Base-by-base conservation (phyloP, 1,140 invertebrate genomes). In the Catajapyx aquilonaris region DNA sequence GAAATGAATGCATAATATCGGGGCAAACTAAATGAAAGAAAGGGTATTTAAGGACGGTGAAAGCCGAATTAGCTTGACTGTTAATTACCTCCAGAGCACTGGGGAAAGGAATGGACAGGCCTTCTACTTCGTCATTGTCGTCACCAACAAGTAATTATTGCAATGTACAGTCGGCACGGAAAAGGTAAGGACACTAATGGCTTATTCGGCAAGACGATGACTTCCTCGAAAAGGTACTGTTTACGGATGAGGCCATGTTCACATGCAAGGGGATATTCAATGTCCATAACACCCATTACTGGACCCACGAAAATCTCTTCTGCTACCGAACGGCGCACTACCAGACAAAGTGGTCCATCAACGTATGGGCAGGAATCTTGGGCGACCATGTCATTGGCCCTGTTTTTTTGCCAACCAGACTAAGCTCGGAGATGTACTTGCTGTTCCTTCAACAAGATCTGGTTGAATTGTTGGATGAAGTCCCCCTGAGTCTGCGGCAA, bases 281-380 rank as follows among this genome's bases (percentile, higher is more conserved):
- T 41, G 41, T 52, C 11, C 55, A 57, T 35, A 60, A 60, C 39
- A 40, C 48, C 31, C 52, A 61, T 35, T 36, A 45, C 20, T 60
- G 53, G 50, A 44, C 49, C 15, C 41, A 44, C 19, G 50, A 53
- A 46, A 61, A 60, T 47, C 52, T 52, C 31, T 41, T 52, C 45
- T 46, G 44, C 32, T 49, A 52, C 17, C 16, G 45, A 36, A 35
- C 51, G 42, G 42, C 44, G 23, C 20, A 44, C 37, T 47, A 49
- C 21, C 53, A 61, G 42, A 38, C 58, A 39, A 48, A 21, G 11
- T 60, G 56, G 35, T 48, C 48, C 42, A 25, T 53, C 2, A 55
- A 52, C 41, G 45, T 56, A 20, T 56, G 50, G 52, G 48, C 44
- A 30, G 51, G 53, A 5, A 55, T 58, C 18, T 38, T 58, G 4